phyloP scores from a whole-genome alignment of 2,113 vertebrate species.

The Pluvianellus socialis region DNA sequence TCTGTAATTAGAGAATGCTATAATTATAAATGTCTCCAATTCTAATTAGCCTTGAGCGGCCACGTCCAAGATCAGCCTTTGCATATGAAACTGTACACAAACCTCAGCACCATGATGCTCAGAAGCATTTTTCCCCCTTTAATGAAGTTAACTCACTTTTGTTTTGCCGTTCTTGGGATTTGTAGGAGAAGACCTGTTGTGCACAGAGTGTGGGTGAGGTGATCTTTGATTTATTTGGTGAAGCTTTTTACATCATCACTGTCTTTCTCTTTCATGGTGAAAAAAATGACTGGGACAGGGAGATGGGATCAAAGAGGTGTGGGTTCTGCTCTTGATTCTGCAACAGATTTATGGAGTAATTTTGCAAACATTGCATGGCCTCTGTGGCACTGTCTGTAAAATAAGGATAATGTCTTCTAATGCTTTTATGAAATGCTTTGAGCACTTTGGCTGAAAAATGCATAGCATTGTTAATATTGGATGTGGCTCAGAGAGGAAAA shows the following conservation, averaged over 20 bases:
- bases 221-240: background rate
- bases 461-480: background rate
- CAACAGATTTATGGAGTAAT: background rate
- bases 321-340: background rate
- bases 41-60: background rate
- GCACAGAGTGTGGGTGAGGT: background rate
- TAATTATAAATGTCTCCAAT: background rate
- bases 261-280: background rate
- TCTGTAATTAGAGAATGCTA: conserved; percentile 16
- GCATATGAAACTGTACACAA: background rate
- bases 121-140: background rate
- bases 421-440: background rate
- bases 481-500: background rate
- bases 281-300: background rate
- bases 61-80: background rate
- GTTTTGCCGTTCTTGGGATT: background rate
- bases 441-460: background rate
- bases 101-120: background rate
- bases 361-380: background rate
- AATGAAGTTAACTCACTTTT: background rate
- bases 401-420: background rate
- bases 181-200: background rate
- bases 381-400: background rate
- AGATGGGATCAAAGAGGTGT: background rate
- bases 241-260: background rate